Base-by-base conservation (phyloP, 2,888 invertebrate genomes). In the Cosmia trapezina region DNA sequence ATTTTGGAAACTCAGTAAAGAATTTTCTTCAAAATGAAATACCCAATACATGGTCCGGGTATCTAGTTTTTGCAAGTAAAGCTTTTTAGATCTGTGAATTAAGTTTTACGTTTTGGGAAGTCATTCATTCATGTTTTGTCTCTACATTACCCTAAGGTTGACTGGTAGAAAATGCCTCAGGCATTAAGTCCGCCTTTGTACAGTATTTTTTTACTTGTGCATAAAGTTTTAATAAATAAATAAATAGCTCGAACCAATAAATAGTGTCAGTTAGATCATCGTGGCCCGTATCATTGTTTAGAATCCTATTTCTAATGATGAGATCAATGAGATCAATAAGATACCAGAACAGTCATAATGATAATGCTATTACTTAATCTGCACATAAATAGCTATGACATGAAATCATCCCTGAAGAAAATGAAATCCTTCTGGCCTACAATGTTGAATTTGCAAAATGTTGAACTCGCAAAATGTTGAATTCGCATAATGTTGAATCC, bases 331-430 rank as follows among this genome's bases (percentile, higher is more conserved):
- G 19, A 43, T 17, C 37, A n/a, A n/a, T n/a, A n/a, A n/a, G n/a
- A n/a, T n/a, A n/a, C 12, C 33, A 41, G 33, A 14, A 28, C 41
- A 68, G 33, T 47, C 53, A 74, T 60, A 22, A n/a, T 74, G 22
- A 68, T 41, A 47, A 56, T 19, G 12, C 8, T 45, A 33, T 59
- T 57, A 63, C 17, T 56, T 19, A 59, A 73, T 56, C 33, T 49
- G 33, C n/a, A 43, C 53, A 49, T 68, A 43, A 67, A 53, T 63
- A 56, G 11, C 4, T 45, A 53, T 54, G 59, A 53, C 65, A 62
- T 70, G 56, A 60, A 78, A 66, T 74, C 37, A 78, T 69, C n/a
- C 47, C 33, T 41, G 37, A 14, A 65, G 59, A 73, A 80, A 80
- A 78, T 80, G 49, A 73, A 77, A 80, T n/a, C n/a, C n/a, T n/a